These are phyloP conservation scores for Daktulosphaira vitifoliae DNA, from an alignment of 1,140 invertebrate species.

Conservation along the genomic window DNA sequence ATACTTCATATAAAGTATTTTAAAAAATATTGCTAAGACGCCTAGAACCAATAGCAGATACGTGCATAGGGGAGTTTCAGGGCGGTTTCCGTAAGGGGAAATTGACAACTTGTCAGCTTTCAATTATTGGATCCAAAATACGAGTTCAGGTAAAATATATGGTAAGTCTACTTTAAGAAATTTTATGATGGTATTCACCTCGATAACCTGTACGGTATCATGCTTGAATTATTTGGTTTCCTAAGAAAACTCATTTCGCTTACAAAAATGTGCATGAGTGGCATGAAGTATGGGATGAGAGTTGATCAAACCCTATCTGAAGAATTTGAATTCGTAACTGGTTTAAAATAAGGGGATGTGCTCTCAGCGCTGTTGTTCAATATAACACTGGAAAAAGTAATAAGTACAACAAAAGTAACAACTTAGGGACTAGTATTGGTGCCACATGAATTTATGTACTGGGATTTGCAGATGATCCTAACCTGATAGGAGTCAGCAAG, in stretches of 20 bases:
- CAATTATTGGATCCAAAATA: background rate
- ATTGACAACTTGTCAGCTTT: slow-evolving; percentile 16
- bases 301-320: background rate
- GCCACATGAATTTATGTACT: background rate
- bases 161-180: background rate
- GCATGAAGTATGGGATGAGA: background rate
- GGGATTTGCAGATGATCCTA: background rate
- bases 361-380: no score
- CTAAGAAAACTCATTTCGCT: background rate
- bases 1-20: slow-evolving; percentile 20
- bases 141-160: background rate
- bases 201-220: background rate
- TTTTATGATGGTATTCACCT: background rate
- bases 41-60: slow-evolving; percentile 5
- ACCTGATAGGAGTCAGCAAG: background rate
- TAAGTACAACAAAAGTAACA: background rate
- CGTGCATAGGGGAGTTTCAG: slow-evolving; percentile 29
- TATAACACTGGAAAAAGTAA: background rate
- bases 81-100: slow-evolving; percentile 17
- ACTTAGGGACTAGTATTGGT: background rate
- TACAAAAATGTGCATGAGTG: background rate
- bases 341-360: no score
- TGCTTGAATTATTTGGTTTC: background rate
- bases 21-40: slow-evolving; percentile 25
- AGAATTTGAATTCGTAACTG: background rate